Conservation (phyloP, 2,888 invertebrate species). For the Nomada fabriciana region DNA sequence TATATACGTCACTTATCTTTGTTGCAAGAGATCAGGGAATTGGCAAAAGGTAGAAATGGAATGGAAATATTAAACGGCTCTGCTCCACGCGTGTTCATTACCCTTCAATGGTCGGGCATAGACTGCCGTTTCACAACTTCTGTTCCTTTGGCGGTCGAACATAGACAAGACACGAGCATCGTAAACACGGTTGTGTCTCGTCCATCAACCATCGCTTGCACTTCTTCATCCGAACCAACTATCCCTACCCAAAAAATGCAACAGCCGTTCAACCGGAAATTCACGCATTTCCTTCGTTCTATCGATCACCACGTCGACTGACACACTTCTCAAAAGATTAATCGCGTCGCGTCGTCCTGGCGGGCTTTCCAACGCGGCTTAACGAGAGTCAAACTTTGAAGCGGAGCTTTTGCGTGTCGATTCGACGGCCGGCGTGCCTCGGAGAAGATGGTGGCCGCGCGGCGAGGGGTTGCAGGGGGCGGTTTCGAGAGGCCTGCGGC, state of each 20-base stretch:
- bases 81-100: too few relatives aligned
- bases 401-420: slow-evolving; percentile 51
- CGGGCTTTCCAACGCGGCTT: slow-evolving; percentile 25
- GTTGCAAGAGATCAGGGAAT: background rate
- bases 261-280: background rate
- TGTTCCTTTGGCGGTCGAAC: too few relatives aligned
- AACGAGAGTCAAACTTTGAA: slow-evolving; percentile 59
- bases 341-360: slow-evolving; percentile 35
- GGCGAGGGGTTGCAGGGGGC: slow-evolving; percentile 44
- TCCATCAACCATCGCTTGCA: too few relatives aligned
- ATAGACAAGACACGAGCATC: too few relatives aligned
- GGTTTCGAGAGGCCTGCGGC: slow-evolving; percentile 76
- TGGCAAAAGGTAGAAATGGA: background rate
- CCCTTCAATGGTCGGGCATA: too few relatives aligned
- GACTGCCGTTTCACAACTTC: too few relatives aligned
- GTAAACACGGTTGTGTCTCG: too few relatives aligned
- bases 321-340: slow-evolving; percentile 52
- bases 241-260: background rate
- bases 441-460: slow-evolving; percentile 34
- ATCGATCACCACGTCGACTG: slow-evolving; percentile 36
- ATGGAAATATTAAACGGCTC: too few relatives aligned
- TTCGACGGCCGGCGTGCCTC: background rate
- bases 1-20: too few relatives aligned
- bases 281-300: slow-evolving; percentile 8
- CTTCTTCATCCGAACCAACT: too few relatives aligned